Percentiles rank a stretch among this genome's conserved stretches.
Evolutionary conservation across 2,888 invertebrate genomes (phyloP).

Genomic region (Vandiemenella viatica): DNA sequence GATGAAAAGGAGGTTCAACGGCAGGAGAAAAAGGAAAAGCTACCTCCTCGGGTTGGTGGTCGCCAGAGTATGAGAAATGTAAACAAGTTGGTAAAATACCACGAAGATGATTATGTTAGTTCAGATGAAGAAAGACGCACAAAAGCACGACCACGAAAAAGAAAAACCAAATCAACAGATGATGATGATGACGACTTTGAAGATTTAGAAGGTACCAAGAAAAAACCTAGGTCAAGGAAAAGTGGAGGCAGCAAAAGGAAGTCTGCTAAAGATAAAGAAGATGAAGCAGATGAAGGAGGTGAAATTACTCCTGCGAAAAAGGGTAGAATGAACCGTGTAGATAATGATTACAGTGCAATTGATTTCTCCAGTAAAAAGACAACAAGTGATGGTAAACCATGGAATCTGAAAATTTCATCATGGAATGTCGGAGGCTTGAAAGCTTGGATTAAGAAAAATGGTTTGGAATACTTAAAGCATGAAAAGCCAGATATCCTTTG

Average conservation of each 20-base stretch:
- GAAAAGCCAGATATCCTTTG: slow-evolving; percentile 72
- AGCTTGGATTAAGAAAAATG: slow-evolving; percentile 70
- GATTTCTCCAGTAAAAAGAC: slow-evolving; percentile 43
- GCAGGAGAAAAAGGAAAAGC: not conserved
- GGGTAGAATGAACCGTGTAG: slow-evolving; percentile 37
- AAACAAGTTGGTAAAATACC: slow-evolving; percentile 9
- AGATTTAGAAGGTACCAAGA: not conserved
- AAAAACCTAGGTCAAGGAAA: not conserved
- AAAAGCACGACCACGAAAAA: slow-evolving; percentile 25
- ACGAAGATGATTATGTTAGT: slow-evolving; percentile 6
- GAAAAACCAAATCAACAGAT: slow-evolving; percentile 41
- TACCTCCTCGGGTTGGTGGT: not conserved
- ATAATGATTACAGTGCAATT: slow-evolving; percentile 42
- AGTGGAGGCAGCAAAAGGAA: slow-evolving; percentile 9
- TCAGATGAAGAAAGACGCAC: not conserved
- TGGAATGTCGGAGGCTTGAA: slow-evolving; percentile 97
- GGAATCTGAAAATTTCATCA: slow-evolving; percentile 75
- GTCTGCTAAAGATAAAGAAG: slow-evolving; percentile 19
- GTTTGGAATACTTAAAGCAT: slow-evolving; percentile 53
- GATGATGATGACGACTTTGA: slow-evolving; percentile 30
- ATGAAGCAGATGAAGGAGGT: slow-evolving; percentile 18
- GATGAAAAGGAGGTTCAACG: not conserved
- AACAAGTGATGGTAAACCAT: slow-evolving; percentile 42
- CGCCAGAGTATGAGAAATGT: slow-evolving; percentile 9
- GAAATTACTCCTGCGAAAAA: slow-evolving; percentile 14